Percentiles rank a stretch among this genome's conserved stretches.
Evolutionary conservation across 2,888 invertebrate species (phyloP).

Genomic region (Euclidia mi): DNA sequence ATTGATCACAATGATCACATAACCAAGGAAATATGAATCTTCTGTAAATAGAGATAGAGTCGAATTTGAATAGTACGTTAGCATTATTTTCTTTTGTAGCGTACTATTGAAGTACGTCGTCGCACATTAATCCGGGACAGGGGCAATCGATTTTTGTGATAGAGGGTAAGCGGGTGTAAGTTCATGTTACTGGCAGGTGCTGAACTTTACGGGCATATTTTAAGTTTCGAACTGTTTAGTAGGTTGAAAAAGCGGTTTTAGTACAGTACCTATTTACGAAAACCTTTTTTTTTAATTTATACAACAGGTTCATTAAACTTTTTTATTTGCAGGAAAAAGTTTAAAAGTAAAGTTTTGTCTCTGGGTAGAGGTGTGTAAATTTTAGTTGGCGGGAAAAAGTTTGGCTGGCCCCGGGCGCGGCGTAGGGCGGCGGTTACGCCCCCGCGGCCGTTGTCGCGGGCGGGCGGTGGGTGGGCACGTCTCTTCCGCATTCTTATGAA

Average conservation of each 20-base stretch:
- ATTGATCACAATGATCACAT: too few relatives aligned
- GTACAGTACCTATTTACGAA: too few relatives aligned
- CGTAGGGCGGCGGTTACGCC: slow-evolving; percentile 89
- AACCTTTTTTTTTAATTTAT: too few relatives aligned
- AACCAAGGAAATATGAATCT: background rate
- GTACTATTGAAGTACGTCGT: too few relatives aligned
- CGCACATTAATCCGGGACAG: background rate
- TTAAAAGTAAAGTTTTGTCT: slow-evolving; percentile 10
- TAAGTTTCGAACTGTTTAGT: too few relatives aligned
- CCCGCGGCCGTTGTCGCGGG: slow-evolving; percentile 81
- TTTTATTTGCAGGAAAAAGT: background rate
- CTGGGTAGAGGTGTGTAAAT: slow-evolving; percentile 21
- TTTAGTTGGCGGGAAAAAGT: slow-evolving; percentile 77
- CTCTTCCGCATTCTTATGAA: slow-evolving; percentile 77
- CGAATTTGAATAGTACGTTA: background rate
- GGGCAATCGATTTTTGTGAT: background rate
- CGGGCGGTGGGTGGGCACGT: slow-evolving; percentile 87
- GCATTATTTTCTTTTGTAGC: background rate
- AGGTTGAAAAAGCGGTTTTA: too few relatives aligned
- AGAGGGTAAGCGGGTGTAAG: too few relatives aligned
- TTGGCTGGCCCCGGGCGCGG: slow-evolving; percentile 67
- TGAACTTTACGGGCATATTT: too few relatives aligned
- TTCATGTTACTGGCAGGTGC: too few relatives aligned
- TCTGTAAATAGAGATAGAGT: background rate
- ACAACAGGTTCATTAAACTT: too few relatives aligned